These are phyloP conservation scores for Stichopus chloronotus DNA, from an alignment of 35 echinoderm and acorn worm species.

Conservation along the genomic window DNA sequence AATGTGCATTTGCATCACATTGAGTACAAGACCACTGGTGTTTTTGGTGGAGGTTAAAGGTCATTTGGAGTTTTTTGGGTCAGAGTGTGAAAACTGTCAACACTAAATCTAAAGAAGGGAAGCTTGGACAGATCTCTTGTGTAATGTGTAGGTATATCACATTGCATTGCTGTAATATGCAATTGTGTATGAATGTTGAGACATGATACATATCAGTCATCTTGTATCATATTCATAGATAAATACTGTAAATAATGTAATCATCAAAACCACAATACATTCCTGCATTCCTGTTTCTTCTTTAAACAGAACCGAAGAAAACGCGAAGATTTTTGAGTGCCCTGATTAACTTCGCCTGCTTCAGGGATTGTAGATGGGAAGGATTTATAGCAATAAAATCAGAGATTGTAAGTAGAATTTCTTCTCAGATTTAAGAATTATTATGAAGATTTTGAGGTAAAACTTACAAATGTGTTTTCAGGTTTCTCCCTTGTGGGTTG, in stretches of 20 bases:
- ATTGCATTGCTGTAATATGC: too few species aligned
- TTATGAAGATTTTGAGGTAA: not conserved
- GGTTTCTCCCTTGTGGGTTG: not conserved
- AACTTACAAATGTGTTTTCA: not conserved
- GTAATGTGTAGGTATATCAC: too few species aligned
- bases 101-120: too few species aligned
- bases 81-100: too few species aligned
- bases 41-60: too few species aligned
- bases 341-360: conserved; percentile 79
- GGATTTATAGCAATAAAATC: conserved; percentile 60
- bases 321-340: conserved; percentile 85
- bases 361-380: conserved; percentile 65
- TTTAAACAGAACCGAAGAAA: conserved; percentile 85
- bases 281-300: not conserved
- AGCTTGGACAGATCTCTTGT: too few species aligned
- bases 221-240: too few species aligned
- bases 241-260: not conserved
- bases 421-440: not conserved
- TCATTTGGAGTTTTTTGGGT: too few species aligned
- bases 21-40: too few species aligned
- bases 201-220: too few species aligned
- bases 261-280: not conserved
- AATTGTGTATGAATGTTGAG: too few species aligned
- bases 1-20: too few species aligned
- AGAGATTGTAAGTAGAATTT: conserved; percentile 57